phyloP scores from a whole-genome alignment of 2,888 invertebrate genomes.

The Teleiodes luculella region DNA sequence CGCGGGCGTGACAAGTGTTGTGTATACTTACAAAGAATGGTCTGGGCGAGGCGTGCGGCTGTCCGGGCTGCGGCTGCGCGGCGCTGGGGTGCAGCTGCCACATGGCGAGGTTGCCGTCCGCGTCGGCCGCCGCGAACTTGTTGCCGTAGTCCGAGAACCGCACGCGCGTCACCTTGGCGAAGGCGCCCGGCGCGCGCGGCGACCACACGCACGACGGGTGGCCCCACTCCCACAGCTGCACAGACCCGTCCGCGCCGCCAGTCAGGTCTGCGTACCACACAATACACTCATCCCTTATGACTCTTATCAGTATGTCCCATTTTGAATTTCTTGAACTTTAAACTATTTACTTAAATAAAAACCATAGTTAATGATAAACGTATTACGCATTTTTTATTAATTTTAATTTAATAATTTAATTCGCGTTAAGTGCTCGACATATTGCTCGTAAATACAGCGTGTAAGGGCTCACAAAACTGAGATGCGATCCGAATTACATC shows the following conservation, averaged over 20 bases:
- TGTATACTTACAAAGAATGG: slow-evolving; percentile 95
- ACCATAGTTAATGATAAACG: no score
- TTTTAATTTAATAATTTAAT: no score
- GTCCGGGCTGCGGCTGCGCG: slow-evolving; percentile 70
- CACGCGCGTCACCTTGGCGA: slow-evolving; percentile 96
- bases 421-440: no score
- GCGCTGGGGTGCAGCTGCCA: slow-evolving; percentile 92
- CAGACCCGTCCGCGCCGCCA: slow-evolving; percentile 97
- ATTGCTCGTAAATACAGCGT: no score
- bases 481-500: no score
- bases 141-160: slow-evolving; percentile 97
- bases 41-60: slow-evolving; percentile 78
- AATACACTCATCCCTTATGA: no score
- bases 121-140: slow-evolving; percentile 98
- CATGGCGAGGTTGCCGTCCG: slow-evolving; percentile 96
- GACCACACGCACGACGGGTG: slow-evolving; percentile 93
- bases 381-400: no score
- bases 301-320: no score
- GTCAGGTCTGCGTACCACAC: slow-evolving; percentile 89
- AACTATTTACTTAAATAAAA: no score
- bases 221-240: slow-evolving; percentile 99
- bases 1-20: no score
- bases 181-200: slow-evolving; percentile 95
- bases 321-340: background rate
- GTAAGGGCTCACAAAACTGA: no score